A percentile compares a stretch with the other conserved stretches of the same genome.
phyloP scores from a whole-genome alignment of 1,140 invertebrate genomes.

The Camponotus pennsylvanicus region DNA sequence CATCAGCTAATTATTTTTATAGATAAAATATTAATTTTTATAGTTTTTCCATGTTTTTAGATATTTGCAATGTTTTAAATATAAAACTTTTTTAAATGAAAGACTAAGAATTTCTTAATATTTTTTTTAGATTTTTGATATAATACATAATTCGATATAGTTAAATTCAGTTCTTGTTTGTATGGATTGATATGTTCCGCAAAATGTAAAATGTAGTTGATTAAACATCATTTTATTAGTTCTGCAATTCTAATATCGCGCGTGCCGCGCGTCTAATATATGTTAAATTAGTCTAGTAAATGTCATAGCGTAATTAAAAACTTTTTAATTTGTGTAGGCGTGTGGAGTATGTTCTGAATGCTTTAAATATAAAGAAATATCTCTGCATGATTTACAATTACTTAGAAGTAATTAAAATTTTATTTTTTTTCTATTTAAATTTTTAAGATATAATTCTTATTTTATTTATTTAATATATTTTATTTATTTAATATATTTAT shows the following conservation, averaged over 20 bases:
- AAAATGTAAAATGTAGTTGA: not conserved
- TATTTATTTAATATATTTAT: not conserved
- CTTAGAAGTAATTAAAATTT: conserved; percentile 7
- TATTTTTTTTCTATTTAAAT: conserved; percentile 14
- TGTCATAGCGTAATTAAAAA: conserved; percentile 13
- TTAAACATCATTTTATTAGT: not conserved
- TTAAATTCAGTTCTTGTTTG: not conserved
- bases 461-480: not conserved
- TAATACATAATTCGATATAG: not conserved
- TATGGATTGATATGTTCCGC: not conserved
- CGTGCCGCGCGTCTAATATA: not conserved
- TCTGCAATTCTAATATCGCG: not conserved
- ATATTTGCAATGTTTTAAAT: not conserved
- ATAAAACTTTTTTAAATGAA: not conserved
- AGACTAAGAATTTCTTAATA: not conserved
- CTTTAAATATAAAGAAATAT: not conserved
- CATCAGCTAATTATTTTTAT: not conserved
- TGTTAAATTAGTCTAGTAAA: conserved; percentile 5
- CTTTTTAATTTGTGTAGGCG: not conserved
- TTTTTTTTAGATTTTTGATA: not conserved
- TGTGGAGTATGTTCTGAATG: not conserved
- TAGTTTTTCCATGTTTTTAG: not conserved
- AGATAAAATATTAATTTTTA: not conserved
- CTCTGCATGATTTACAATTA: not conserved
- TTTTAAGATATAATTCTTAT: not conserved